Evolutionary conservation across 2,797 vertebrate genomes (phyloP).

Genomic region (Cryptoprocta ferox): DNA sequence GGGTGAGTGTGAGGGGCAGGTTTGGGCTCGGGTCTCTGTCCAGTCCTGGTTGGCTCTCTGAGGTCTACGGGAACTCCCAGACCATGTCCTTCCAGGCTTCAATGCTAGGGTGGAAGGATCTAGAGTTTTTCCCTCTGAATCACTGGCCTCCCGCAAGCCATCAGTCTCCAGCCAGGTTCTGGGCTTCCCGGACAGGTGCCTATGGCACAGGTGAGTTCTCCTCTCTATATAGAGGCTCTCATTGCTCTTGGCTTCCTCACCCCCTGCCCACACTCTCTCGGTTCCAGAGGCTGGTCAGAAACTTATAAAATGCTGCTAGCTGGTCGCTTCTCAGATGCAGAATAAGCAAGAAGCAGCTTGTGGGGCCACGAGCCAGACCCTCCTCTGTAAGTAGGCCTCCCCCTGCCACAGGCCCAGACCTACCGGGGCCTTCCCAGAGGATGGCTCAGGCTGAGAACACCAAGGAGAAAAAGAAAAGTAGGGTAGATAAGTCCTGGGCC

Average conservation of each 20-base stretch:
- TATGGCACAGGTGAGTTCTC: neutral
- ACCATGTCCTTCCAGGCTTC: neutral
- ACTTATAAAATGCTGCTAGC: neutral
- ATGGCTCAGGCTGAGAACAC: neutral
- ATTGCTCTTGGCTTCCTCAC: neutral
- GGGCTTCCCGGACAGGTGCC: neutral
- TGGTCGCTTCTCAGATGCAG: conserved; percentile 11
- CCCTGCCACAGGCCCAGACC: neutral
- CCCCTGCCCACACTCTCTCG: neutral
- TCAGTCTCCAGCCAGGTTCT: neutral
- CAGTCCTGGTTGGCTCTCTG: neutral
- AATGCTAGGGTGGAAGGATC: neutral
- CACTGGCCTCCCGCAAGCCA: neutral
- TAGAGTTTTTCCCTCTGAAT: neutral
- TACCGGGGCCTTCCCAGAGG: neutral
- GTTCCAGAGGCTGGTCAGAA: conserved; percentile 72
- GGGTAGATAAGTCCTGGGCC: neutral
- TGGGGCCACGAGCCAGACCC: neutral
- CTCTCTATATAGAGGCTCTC: neutral
- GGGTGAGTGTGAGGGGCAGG: neutral
- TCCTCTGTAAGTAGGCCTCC: neutral
- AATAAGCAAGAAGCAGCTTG: conserved; percentile 2
- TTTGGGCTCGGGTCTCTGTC: neutral
- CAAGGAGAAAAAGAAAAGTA: neutral
- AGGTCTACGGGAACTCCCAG: neutral